phyloP scores from a whole-genome alignment of 2,113 vertebrate species.

The Microtus ochrogaster region DNA sequence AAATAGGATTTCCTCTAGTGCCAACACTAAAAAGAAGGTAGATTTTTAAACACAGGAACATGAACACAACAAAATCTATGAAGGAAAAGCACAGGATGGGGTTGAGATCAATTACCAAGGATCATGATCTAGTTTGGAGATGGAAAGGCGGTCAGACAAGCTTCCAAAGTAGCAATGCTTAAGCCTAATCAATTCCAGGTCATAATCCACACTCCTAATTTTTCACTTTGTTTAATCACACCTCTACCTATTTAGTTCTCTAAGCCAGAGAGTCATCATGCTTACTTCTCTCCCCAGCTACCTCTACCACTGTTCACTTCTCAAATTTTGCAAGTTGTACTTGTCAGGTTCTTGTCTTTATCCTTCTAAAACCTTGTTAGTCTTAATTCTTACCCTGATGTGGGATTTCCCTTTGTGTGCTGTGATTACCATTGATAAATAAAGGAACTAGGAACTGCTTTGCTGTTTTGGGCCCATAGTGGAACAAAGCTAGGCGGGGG shows the following conservation, averaged over 20 bases:
- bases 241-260: not conserved
- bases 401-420: no score
- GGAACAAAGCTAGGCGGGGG: no score
- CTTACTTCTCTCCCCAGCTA: not conserved
- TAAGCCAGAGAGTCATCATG: not conserved
- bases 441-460: no score
- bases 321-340: not conserved
- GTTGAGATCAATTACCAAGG: not conserved
- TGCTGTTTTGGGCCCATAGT: no score
- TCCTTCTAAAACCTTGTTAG: not conserved
- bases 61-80: not conserved
- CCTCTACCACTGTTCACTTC: not conserved
- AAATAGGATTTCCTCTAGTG: not conserved
- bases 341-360: not conserved
- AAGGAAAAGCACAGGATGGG: not conserved
- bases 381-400: not conserved
- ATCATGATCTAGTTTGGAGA: not conserved
- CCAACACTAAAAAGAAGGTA: not conserved
- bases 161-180: not conserved
- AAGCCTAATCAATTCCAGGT: not conserved
- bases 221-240: not conserved
- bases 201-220: not conserved
- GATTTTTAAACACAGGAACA: not conserved
- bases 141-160: not conserved
- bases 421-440: no score